Evolutionary conservation across 2,888 invertebrate genomes (phyloP).

Genomic region (Eristalis tenax): DNA sequence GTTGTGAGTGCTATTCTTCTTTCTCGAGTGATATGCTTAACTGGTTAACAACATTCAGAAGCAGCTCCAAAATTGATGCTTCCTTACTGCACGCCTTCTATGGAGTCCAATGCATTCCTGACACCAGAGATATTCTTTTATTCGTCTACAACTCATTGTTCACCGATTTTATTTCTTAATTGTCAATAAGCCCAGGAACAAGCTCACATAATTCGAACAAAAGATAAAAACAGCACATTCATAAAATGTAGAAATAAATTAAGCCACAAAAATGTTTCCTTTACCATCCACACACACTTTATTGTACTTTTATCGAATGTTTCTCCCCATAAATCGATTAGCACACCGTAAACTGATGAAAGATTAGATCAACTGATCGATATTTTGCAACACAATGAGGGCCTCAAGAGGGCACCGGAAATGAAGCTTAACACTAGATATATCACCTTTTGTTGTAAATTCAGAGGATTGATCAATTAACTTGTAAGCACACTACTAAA

Average conservation of each 20-base stretch:
- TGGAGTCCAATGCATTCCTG: too few relatives aligned
- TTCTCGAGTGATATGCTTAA: too few relatives aligned
- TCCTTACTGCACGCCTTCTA: too few relatives aligned
- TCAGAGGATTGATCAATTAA: conserved; percentile 1
- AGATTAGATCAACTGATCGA: background rate
- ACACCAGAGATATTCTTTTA: too few relatives aligned
- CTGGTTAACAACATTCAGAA: too few relatives aligned
- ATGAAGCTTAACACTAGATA: background rate
- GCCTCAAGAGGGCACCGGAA: background rate
- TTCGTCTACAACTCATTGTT: too few relatives aligned
- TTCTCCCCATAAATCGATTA: background rate
- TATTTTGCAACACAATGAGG: background rate
- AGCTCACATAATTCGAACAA: too few relatives aligned
- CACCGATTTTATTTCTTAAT: too few relatives aligned
- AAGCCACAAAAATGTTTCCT: background rate
- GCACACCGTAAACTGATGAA: background rate
- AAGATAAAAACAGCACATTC: background rate
- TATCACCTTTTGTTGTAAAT: background rate
- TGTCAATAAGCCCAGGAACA: too few relatives aligned
- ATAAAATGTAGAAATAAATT: background rate
- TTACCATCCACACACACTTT: background rate
- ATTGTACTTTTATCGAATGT: background rate
- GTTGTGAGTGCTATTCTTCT: too few relatives aligned
- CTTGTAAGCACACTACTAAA: background rate
- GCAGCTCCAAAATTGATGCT: too few relatives aligned